Evolutionary conservation across 53 echinoderm and acorn worm species (phyloP), one percentile per base, ranked within the genome.

Genomic region (Temnopleurus reevesii): DNA sequence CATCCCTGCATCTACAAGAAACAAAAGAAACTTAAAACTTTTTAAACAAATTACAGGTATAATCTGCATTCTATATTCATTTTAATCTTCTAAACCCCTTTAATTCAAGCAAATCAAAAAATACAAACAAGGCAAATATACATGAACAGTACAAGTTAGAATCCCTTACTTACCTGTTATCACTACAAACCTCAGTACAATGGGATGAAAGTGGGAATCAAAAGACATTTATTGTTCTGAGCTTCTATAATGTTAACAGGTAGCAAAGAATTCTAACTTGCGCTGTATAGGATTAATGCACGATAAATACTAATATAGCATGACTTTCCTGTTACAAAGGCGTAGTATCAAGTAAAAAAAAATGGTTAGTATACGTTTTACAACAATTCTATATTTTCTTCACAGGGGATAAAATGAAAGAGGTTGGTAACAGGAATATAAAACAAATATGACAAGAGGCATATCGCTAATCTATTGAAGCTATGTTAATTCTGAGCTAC

Each of bases 291-390:
- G 38, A 71, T 23, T 13, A 41, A 71, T 71, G 15, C 23, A 71
- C 3, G 71, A 71, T 71, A 71, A 71, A 71, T 71, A 71, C 41
- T 71, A 71, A 21, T 21, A 71, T 71, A 71, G 71, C 41, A 71
- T 36, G 21, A 41, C 41, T 71, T 71, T 9, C n/a, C 41, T 38
- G 0, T n/a, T 5, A 41, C 71, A 71, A 26, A 13, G 28, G 71
- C 71, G 41, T 38, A n/a, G 38, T 41, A 71, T 21, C 30, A 31
- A 63, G 33, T 13, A 60, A 31, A 19, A 58, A 58, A 0, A 58
- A 58, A 58, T 25, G 8, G n/a, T 18, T 18, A 31, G 4, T 15
- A 66, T 18, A 65, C 35, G 31, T 17, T 38, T 2, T 21, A 5
- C 1, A n/a, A n/a, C 21, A 2, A 38, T 36, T 49, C 17, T 2